phyloP scores from a whole-genome alignment of 2,888 invertebrate genomes.

The Ectobius pallidus region DNA sequence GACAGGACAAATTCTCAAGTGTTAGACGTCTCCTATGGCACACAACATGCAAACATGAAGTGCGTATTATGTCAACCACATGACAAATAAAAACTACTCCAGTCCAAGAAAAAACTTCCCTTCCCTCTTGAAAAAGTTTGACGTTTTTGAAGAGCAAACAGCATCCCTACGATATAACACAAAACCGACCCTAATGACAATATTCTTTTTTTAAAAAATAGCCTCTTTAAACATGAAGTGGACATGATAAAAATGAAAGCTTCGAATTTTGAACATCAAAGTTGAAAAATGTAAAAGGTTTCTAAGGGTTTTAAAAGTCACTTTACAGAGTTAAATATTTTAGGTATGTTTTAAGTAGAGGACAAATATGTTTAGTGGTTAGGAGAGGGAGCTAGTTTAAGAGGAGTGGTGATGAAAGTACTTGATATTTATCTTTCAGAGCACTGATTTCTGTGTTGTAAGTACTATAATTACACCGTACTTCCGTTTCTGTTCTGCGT shows the following conservation, averaged over 20 bases:
- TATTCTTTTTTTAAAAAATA: not conserved
- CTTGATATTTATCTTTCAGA: too few relatives aligned
- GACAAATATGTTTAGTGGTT: not conserved
- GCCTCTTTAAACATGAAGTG: too few relatives aligned
- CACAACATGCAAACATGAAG: not conserved
- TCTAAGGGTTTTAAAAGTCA: not conserved
- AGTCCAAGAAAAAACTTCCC: not conserved
- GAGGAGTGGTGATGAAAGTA: not conserved
- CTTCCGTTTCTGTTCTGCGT: too few relatives aligned
- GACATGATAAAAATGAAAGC: too few relatives aligned
- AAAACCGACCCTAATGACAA: slow-evolving; percentile 3
- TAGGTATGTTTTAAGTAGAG: not conserved
- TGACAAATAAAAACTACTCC: not conserved
- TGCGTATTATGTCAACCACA: not conserved
- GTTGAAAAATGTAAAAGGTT: not conserved
- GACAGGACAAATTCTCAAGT: too few relatives aligned
- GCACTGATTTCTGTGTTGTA: too few relatives aligned
- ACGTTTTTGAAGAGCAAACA: not conserved
- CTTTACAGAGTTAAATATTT: not conserved
- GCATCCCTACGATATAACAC: not conserved
- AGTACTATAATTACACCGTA: too few relatives aligned
- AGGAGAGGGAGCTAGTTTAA: not conserved
- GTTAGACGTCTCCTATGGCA: not conserved
- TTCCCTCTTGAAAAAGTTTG: not conserved
- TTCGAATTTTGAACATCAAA: too few relatives aligned